Conservation (phyloP, 2,797 vertebrate species). For the Thunnus albacares region DNA sequence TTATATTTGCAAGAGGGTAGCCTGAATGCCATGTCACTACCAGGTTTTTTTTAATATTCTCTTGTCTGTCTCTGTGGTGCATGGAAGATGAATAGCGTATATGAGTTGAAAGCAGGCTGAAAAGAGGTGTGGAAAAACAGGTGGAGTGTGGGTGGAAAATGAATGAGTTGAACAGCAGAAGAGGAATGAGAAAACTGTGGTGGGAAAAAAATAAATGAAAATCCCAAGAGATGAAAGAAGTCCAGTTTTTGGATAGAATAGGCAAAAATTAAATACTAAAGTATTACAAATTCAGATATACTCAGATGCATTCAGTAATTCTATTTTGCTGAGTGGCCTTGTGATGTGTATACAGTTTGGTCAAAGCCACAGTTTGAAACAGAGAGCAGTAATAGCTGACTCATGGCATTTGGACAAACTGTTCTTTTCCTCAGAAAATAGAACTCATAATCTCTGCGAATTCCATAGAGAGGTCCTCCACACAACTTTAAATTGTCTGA, state of each 20-base stretch:
- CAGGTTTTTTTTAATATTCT: slow-evolving; percentile 6
- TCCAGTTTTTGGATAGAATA: neutral
- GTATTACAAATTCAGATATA: neutral
- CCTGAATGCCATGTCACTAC: neutral
- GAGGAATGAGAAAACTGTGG: slow-evolving; percentile 11
- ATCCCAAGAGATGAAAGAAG: slow-evolving; percentile 7
- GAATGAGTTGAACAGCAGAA: slow-evolving; percentile 17
- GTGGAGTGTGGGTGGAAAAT: slow-evolving; percentile 21
- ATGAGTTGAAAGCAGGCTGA: slow-evolving; percentile 22
- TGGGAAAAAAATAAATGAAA: slow-evolving; percentile 14
- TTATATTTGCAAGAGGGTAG: neutral
- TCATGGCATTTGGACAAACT: slow-evolving; percentile 60
- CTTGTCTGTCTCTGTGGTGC: slow-evolving; percentile 6
- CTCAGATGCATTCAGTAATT: slow-evolving; percentile 27
- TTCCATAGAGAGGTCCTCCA: slow-evolving; percentile 58
- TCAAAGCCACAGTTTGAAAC: slow-evolving; percentile 31
- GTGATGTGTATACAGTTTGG: slow-evolving; percentile 29
- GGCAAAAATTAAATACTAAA: slow-evolving; percentile 22
- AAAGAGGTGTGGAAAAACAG: neutral
- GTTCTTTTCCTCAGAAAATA: slow-evolving; percentile 70
- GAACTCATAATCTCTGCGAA: slow-evolving; percentile 65
- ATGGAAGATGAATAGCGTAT: slow-evolving; percentile 51
- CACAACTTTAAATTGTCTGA: slow-evolving; percentile 67
- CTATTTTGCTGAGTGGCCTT: slow-evolving; percentile 16
- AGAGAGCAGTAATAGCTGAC: slow-evolving; percentile 49